Evolutionary conservation across 2,113 vertebrate species (phyloP), one percentile per base, ranked within the genome.

Genomic region (Ophthalmolycus amberensis): DNA sequence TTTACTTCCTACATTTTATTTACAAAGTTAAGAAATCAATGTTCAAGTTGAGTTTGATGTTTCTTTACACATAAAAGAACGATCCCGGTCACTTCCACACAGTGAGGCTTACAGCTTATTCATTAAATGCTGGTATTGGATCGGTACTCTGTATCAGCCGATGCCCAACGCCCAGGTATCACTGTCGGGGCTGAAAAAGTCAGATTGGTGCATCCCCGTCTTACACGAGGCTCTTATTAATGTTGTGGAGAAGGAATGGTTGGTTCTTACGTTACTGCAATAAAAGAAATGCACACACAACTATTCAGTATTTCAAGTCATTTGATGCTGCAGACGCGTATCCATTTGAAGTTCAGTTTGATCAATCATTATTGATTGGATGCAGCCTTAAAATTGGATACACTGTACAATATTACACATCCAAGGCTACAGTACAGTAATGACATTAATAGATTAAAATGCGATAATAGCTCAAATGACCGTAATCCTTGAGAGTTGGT

Each of bases 391-490:
- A 88, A 59, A 75, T 54, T 79, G 67, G 69, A 87, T 76, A 54
- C 77, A 34, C 48, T 72, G 69, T 83, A 69, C 75, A 79, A 64
- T 79, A 73, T 85, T 88, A 77, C 83, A 79, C 70, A 70, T 71
- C 70, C 88, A 81, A 86, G 86, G 86, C 76, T 78, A 58, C 85
- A 68, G 63, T 64, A 56, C 54, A 71, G 80, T 84, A 83, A 85
- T 89, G 80, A 84, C 86, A 83, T 91, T 88, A 88, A 91, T 85
- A 88, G 86, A 87, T 66, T 76, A 75, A 50, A 79, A 91, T 83
- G 80, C 58, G 75, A 87, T 82, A 81, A 86, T 77, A 4, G 6
- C 83, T 73, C 59, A 86, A 89, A 82, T 89, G 82, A 93, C 70
- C n/a, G 84, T 84, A 89, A 85, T 88, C 79, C 72, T 70, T 89